Evolutionary conservation across 1,140 invertebrate genomes (phyloP).

Genomic region (Ladona fulva): DNA sequence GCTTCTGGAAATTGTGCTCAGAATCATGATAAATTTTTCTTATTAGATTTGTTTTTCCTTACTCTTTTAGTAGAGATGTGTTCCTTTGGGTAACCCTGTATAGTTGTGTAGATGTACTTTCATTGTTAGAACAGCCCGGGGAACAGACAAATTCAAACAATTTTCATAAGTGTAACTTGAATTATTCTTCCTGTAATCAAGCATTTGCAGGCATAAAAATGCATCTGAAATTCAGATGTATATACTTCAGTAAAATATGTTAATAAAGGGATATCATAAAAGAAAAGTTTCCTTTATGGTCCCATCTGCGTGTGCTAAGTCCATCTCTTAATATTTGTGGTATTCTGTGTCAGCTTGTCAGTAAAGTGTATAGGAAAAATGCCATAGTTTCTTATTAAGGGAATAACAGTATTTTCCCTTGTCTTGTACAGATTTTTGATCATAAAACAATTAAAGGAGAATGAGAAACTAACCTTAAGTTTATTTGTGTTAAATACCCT

Average conservation of each 20-base stretch:
- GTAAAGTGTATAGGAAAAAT: constrained; percentile 9
- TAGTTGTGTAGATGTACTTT: constrained; percentile 2
- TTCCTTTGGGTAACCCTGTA: neutral
- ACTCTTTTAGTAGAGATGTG: neutral
- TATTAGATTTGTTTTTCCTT: neutral
- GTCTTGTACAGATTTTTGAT: constrained; percentile 8
- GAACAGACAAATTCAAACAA: neutral
- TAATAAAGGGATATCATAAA: constrained; percentile 4
- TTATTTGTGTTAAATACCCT: constrained; percentile 10
- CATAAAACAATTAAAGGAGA: constrained; percentile 10
- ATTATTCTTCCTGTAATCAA: constrained; percentile 10
- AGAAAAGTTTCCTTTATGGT: constrained; percentile 10
- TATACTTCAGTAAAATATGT: constrained; percentile 4
- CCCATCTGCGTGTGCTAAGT: constrained; percentile 6
- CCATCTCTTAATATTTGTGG: constrained; percentile 5
- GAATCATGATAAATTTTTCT: neutral
- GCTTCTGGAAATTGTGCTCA: constrained; percentile 8
- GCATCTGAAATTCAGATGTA: constrained; percentile 9
- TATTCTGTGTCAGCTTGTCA: constrained; percentile 9
- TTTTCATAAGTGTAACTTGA: constrained; percentile 10
- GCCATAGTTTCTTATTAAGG: constrained; percentile 2
- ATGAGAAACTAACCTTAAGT: constrained; percentile 10
- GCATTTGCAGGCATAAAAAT: constrained; percentile 5
- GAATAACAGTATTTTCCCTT: neutral
- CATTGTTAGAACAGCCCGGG: constrained; percentile 1